A percentile compares a stretch with the other conserved stretches of the same genome.
These are phyloP conservation scores for Seriola dumerili DNA, from an alignment of 2,113 vertebrate species.

Conservation along the genomic window DNA sequence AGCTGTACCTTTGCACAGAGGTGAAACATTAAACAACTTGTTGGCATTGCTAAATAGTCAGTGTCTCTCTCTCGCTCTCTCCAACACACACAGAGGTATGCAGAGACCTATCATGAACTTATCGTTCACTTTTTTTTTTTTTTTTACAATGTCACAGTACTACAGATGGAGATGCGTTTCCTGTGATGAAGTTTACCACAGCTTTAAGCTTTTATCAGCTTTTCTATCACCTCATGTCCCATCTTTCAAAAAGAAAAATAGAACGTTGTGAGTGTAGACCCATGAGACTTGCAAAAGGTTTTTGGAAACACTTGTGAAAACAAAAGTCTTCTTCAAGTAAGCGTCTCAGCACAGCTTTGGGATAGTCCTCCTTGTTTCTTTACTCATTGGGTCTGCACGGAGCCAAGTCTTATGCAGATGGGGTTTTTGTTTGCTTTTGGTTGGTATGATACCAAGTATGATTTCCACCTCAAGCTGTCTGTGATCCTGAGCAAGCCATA, in stretches of 20 bases:
- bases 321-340: conserved; percentile 37
- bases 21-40: conserved; percentile 13
- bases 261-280: conserved; percentile 11
- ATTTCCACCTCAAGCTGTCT: conserved; percentile 80
- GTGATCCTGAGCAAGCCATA: conserved; percentile 79
- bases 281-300: conserved; percentile 9
- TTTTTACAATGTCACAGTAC: neutral
- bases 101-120: neutral
- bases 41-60: neutral
- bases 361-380: conserved; percentile 9
- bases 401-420: conserved; percentile 46
- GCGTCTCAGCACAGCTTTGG: conserved; percentile 25
- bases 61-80: neutral
- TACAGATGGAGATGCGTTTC: neutral
- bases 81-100: neutral
- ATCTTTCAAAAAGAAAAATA: conserved; percentile 27
- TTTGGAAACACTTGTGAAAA: conserved; percentile 43
- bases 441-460: conserved; percentile 74
- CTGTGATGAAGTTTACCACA: neutral
- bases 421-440: conserved; percentile 59
- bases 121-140: neutral
- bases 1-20: neutral
- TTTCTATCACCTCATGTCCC: conserved; percentile 14
- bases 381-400: conserved; percentile 12
- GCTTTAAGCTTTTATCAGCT: conserved; percentile 22